These are phyloP conservation scores for fruit fly (Drosophila melanogaster) DNA, from an alignment of 1,140 invertebrate genomes.

Conservation along the genomic window Release_6_plus_ISO1_MT NT_037436.4:18317001-18317500, in stretches of 20 bases:
- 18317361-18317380: no score
- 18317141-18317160: conserved; percentile 6
- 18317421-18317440: conserved; percentile 6
- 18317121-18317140: conserved; percentile 9
- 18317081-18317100: conserved; percentile 52
- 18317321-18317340: no score
- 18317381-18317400: no score
- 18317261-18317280: no score
- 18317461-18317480: neutral
- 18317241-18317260: no score
- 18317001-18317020: conserved; percentile 69
- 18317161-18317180: neutral
- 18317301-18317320: no score
- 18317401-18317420: neutral
- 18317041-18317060: conserved; percentile 73
- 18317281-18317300: no score
- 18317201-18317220: neutral
- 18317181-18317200: neutral
- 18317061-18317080: conserved; percentile 82
- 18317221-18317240: neutral
- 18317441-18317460: neutral
- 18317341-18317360: no score
- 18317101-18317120: conserved; percentile 48
- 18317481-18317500: conserved; percentile 43
- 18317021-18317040: conserved; percentile 55